phyloP scores from a whole-genome alignment of 2,113 vertebrate genomes.

The Scopus umbretta region DNA sequence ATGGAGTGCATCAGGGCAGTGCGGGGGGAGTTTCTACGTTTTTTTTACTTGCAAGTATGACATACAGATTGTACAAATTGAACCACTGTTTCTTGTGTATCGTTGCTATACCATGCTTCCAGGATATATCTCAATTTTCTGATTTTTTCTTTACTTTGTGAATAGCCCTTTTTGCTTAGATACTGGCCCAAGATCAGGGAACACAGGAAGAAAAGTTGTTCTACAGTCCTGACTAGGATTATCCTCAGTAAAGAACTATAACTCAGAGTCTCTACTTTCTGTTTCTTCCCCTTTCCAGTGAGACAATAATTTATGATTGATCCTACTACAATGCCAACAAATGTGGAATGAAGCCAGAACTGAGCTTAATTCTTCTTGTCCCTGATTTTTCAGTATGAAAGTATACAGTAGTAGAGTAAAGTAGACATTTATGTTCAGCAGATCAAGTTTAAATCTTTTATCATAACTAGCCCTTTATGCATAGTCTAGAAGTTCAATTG shows the following conservation, averaged over 20 bases:
- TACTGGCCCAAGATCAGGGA: neutral
- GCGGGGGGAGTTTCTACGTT: neutral
- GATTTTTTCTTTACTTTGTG: fast-evolving
- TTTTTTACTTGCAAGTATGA: neutral
- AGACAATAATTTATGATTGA: neutral
- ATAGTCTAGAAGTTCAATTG: neutral
- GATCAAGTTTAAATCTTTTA: neutral
- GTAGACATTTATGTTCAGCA: neutral
- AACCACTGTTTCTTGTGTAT: neutral
- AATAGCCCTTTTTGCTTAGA: neutral
- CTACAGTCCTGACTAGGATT: neutral
- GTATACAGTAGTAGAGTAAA: neutral
- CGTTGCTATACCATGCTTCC: neutral
- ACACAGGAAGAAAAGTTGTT: neutral
- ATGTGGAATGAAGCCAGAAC: neutral
- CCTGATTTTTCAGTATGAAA: neutral
- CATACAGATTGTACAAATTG: neutral
- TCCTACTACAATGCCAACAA: neutral
- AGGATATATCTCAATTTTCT: neutral
- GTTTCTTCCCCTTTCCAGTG: neutral
- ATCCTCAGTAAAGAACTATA: neutral
- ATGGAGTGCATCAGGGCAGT: fast-evolving
- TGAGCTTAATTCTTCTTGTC: neutral
- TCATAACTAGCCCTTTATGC: neutral
- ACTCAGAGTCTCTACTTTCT: neutral